Evolutionary conservation across 2,113 vertebrate species (phyloP).

Genomic region (Hipposideros armiger): DNA sequence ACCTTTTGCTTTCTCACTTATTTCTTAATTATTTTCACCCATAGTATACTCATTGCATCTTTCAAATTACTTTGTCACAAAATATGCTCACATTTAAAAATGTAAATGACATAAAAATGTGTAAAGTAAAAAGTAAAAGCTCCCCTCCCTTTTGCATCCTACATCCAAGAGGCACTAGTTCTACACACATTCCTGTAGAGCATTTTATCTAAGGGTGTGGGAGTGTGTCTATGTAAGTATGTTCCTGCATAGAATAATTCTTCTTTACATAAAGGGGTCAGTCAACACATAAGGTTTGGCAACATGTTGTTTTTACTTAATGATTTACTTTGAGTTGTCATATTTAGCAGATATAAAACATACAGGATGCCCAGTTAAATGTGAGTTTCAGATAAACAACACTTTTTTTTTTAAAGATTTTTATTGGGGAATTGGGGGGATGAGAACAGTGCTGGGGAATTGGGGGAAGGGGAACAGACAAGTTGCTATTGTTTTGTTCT

Average conservation of each 20-base stretch:
- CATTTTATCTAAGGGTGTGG: not conserved
- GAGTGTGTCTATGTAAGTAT: not conserved
- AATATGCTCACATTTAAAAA: not conserved
- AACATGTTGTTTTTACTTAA: not conserved
- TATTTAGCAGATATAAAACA: not conserved
- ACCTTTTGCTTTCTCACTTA: not conserved
- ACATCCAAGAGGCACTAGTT: not conserved
- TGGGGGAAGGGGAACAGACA: too few relatives aligned
- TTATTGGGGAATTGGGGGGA: too few relatives aligned
- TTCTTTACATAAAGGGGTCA: not conserved
- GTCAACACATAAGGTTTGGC: not conserved
- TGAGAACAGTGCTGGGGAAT: too few relatives aligned
- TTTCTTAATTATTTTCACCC: not conserved
- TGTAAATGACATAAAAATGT: not conserved
- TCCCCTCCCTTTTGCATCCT: not conserved
- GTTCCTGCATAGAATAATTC: not conserved
- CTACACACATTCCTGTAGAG: not conserved
- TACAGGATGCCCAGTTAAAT: not conserved
- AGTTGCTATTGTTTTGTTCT: too few relatives aligned
- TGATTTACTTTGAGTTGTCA: not conserved
- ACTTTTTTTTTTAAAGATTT: not conserved
- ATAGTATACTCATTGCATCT: not conserved
- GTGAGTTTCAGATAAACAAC: not conserved
- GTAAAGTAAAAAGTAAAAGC: not conserved
- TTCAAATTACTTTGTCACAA: conserved; percentile 1